Percentiles rank a stretch among this genome's conserved stretches.
Conservation (phyloP, 2,113 vertebrate genomes). For the Trematocara zebra region DNA sequence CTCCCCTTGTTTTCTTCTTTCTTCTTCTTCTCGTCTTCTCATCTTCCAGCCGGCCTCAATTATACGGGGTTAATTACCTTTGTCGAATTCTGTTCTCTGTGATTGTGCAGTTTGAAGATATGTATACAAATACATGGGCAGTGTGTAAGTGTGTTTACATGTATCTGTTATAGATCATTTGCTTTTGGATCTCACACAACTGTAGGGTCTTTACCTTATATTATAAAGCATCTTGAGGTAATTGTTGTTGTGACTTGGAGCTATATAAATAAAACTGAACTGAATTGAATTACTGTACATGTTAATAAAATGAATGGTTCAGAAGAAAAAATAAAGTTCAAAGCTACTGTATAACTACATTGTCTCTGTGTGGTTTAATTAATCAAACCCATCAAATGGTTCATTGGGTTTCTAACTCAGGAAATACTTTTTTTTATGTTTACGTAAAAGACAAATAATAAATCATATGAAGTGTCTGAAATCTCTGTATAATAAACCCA, state of each 20-base stretch:
- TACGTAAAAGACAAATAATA: background rate
- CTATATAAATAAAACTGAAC: background rate
- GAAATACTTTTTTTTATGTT: background rate
- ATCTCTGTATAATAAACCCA: background rate
- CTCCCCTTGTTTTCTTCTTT: background rate
- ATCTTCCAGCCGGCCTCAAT: conserved; percentile 27
- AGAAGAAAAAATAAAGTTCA: background rate
- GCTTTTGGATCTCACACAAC: background rate
- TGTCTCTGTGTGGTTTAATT: background rate
- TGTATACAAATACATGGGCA: background rate
- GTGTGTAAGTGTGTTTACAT: background rate
- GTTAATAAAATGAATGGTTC: background rate
- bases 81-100: background rate
- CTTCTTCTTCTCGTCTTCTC: background rate
- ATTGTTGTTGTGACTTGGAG: background rate
- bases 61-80: conserved; percentile 37
- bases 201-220: background rate
- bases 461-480: background rate
- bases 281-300: background rate
- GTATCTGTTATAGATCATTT: background rate
- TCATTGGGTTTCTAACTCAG: background rate
- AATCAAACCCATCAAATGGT: background rate
- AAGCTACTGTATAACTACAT: background rate
- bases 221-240: background rate
- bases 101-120: background rate